These are phyloP conservation scores for Galagoides demidoff DNA, from an alignment of 2,797 vertebrate species.

Conservation along the genomic window DNA sequence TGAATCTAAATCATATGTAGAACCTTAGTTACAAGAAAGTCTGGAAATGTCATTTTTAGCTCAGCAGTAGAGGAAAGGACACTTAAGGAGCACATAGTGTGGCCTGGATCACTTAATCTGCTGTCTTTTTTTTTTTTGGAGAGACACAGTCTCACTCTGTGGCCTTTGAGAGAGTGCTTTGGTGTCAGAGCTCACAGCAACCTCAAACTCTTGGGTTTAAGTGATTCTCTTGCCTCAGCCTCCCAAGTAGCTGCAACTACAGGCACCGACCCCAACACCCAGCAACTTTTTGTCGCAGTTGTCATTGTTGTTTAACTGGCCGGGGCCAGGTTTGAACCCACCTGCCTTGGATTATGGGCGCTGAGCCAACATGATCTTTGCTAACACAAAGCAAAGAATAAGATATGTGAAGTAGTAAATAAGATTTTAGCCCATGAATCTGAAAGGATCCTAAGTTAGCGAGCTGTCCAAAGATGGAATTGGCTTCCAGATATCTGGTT, in stretches of 20 bases:
- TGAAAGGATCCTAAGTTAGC: background rate
- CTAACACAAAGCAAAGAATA: background rate
- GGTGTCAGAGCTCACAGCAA: too few relatives aligned
- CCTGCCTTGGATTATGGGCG: too few relatives aligned
- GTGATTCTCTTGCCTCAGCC: too few relatives aligned
- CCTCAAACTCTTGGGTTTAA: too few relatives aligned
- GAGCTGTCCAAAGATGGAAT: conserved; percentile 25
- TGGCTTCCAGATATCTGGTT: background rate
- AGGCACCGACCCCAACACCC: too few relatives aligned
- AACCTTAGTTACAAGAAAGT: conserved; percentile 17
- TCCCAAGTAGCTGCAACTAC: too few relatives aligned
- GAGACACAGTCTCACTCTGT: too few relatives aligned
- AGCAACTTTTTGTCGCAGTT: too few relatives aligned
- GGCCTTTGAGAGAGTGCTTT: too few relatives aligned
- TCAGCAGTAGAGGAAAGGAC: background rate
- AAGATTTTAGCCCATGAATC: background rate
- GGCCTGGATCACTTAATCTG: background rate
- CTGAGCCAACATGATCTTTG: background rate
- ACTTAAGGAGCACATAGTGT: background rate
- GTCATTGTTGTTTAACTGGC: too few relatives aligned
- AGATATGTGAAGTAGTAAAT: background rate
- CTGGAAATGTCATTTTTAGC: background rate
- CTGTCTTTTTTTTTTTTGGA: too few relatives aligned
- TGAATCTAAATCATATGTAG: background rate
- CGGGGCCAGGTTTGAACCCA: too few relatives aligned